A percentile compares a stretch with the other conserved stretches of the same genome.
Conservation (phyloP, 2,113 vertebrate genomes). For the Cebus imitator region DNA sequence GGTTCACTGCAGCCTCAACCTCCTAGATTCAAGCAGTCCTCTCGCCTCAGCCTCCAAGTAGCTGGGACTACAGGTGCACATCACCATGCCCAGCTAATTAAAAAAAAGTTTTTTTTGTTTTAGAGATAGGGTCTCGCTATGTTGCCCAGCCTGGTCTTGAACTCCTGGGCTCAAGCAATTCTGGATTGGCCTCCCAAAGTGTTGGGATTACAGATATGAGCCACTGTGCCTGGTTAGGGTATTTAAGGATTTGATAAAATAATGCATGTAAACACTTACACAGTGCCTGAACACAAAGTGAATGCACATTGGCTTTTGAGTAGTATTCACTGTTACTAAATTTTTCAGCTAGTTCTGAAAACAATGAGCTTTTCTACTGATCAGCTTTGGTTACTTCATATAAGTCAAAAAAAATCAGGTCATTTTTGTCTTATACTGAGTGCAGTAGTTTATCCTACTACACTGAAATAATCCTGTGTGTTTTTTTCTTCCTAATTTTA, state of each 20-base stretch:
- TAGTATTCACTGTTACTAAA: not conserved
- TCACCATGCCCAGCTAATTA: too few species aligned
- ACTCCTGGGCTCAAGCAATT: too few species aligned
- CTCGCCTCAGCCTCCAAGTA: too few species aligned
- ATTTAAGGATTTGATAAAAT: slow-evolving; percentile 5
- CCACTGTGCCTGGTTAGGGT: not conserved
- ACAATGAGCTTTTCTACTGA: not conserved
- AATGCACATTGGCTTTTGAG: not conserved
- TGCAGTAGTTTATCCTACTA: not conserved
- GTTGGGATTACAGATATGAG: too few species aligned
- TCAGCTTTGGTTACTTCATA: not conserved
- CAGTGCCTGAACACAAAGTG: not conserved
- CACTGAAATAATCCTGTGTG: not conserved
- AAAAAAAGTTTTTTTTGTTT: too few species aligned
- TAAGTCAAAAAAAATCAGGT: not conserved
- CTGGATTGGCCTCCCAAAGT: too few species aligned
- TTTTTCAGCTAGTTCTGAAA: slow-evolving; percentile 14
- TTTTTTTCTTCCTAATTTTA: slow-evolving; percentile 80
- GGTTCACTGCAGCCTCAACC: too few species aligned
- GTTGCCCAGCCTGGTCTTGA: too few species aligned
- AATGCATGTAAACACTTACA: not conserved
- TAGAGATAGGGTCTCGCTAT: too few species aligned
- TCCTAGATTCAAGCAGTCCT: too few species aligned
- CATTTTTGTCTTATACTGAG: not conserved
- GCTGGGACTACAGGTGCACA: too few species aligned